Evolutionary conservation across 1,140 invertebrate genomes (phyloP), one percentile per base, ranked within the genome.

Genomic region (Ips nitidus): DNA sequence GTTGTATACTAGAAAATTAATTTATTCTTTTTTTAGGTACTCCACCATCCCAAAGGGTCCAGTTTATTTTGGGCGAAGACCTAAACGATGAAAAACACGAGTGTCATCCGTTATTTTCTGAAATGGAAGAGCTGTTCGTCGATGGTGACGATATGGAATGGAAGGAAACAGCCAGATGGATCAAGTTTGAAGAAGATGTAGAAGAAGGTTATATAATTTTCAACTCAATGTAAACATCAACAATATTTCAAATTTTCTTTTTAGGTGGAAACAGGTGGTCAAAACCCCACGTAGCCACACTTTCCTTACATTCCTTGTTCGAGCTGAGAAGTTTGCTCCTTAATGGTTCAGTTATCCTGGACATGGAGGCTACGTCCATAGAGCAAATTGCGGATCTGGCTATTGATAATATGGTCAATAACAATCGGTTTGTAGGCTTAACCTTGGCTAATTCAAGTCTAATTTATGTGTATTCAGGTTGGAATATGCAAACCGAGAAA

Each of bases 81-180:
- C 86, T 91, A 56, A 93, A 94, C 76, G 92, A 97, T 82, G 91
- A 88, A 42, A 89, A 87, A 41, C 89, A 92, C 76, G 90, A 91
- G 83, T 89, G 90, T 37, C 93, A 94, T 83, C 93, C 93, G 1
- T 82, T 95, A 7, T 98, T 98, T 84, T 97, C 94, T 63, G 95
- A 98, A 84, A 95, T 98, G 94, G 94, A 94, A 76, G 95, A 97
- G 78, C 86, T 98, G 69, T 88, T 93, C 61, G 87, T 86, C 73
- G 91, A 93, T 50, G 93, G 94, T 65, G 93, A 93, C 64, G 92
- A 95, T 74, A 88, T 94, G 80, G 92, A 96, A 84, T 98, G 95
- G 95, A 96, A 95, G 80, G 95, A 98, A 84, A 97, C 95, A n/a
- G 95, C 95, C 36, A 89, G 94, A 76, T 97, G 94, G 94, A 94